phyloP scores from a whole-genome alignment of 2,888 invertebrate species.

The Diaprepes abbreviatus region DNA sequence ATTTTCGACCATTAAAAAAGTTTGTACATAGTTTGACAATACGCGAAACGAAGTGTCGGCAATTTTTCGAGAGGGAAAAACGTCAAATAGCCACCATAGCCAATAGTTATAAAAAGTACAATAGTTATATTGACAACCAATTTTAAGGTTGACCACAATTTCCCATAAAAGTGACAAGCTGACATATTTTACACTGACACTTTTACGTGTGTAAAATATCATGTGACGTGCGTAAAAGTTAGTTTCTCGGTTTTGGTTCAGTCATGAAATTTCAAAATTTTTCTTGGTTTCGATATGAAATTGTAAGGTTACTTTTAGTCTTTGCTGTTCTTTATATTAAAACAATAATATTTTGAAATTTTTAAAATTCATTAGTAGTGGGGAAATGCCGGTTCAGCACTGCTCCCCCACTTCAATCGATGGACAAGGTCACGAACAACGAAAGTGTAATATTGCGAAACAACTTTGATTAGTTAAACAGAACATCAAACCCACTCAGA shows the following conservation, averaged over 20 bases:
- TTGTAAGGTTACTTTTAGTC: slow-evolving; percentile 23
- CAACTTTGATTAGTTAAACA: too few relatives aligned
- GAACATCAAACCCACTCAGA: too few relatives aligned
- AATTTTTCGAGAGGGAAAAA: slow-evolving; percentile 47
- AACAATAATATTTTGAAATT: neutral
- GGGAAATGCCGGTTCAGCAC: too few relatives aligned
- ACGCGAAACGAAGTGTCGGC: slow-evolving; percentile 41
- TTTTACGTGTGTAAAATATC: slow-evolving; percentile 56
- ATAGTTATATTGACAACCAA: slow-evolving; percentile 60
- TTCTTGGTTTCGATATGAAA: slow-evolving; percentile 35
- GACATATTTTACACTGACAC: slow-evolving; percentile 56
- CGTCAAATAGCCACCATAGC: slow-evolving; percentile 61
- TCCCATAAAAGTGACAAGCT: slow-evolving; percentile 66
- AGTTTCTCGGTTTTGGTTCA: slow-evolving; percentile 48
- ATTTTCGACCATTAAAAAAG: neutral
- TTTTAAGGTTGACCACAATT: slow-evolving; percentile 57
- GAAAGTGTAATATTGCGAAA: too few relatives aligned
- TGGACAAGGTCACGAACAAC: too few relatives aligned
- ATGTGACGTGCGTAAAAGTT: slow-evolving; percentile 55
- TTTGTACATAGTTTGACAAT: slow-evolving; percentile 36
- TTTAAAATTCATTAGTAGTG: neutral
- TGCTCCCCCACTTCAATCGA: too few relatives aligned
- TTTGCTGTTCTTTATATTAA: too few relatives aligned
- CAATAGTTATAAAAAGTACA: slow-evolving; percentile 63
- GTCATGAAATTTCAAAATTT: slow-evolving; percentile 45